Conservation (phyloP, 2,888 invertebrate species). For the Steinernema hermaphroditum region DNA sequence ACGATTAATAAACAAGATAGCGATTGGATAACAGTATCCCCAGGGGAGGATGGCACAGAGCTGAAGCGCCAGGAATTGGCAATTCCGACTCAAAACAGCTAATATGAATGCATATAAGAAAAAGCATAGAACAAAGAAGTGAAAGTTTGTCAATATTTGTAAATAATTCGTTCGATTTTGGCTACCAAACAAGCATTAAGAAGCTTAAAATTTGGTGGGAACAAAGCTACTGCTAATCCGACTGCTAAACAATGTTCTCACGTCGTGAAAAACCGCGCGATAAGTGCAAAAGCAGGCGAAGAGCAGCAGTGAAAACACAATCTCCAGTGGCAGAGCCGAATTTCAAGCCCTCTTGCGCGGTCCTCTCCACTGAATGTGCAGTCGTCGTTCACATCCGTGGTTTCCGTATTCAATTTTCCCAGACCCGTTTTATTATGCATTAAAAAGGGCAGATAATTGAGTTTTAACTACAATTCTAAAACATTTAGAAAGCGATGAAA, state of each 20-base stretch:
- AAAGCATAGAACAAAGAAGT: not conserved
- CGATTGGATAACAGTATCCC: not conserved
- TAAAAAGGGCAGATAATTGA: not conserved
- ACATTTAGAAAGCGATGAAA: not conserved
- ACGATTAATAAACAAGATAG: conserved; percentile 26
- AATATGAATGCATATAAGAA: not conserved
- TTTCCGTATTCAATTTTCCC: conserved; percentile 31
- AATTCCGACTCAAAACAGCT: not conserved
- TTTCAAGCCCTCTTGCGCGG: conserved; percentile 25
- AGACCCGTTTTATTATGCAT: conserved; percentile 31
- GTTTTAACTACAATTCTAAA: not conserved
- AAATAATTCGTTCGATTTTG: conserved; percentile 21
- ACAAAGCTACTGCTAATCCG: conserved; percentile 4
- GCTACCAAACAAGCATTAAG: not conserved
- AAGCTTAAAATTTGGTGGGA: not conserved
- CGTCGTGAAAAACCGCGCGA: not conserved
- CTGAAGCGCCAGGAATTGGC: not conserved
- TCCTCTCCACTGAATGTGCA: conserved; percentile 18
- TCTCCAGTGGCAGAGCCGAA: conserved; percentile 20
- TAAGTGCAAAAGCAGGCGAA: conserved; percentile 21
- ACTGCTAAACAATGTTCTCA: conserved; percentile 25
- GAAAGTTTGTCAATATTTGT: not conserved
- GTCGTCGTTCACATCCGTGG: conserved; percentile 26
- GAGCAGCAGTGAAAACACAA: conserved; percentile 27
- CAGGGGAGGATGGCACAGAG: conserved; percentile 2